Evolutionary conservation across 2,113 vertebrate genomes (phyloP).

Genomic region (Scomber colias): DNA sequence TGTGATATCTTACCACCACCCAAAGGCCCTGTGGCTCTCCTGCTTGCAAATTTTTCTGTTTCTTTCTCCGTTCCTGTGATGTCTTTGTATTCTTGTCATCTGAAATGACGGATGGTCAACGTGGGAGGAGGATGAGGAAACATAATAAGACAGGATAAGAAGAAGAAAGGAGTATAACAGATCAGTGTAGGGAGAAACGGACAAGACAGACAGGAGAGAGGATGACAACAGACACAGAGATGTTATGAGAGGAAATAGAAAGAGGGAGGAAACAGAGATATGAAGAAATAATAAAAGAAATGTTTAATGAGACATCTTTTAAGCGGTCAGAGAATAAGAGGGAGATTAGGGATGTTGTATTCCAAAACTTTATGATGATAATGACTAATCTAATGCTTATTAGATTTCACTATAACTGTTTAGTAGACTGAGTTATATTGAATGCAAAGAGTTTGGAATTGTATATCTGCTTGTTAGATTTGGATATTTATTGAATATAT

Average conservation of each 20-base stretch:
- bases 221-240: neutral
- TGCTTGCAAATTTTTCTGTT: conserved; percentile 20
- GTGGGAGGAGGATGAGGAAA: conserved; percentile 54
- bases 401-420: neutral
- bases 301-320: neutral
- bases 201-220: conserved; percentile 6
- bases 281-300: neutral
- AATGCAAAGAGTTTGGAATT: neutral
- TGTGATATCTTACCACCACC: conserved; percentile 37
- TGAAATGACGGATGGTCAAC: conserved; percentile 58
- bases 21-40: conserved; percentile 1
- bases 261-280: neutral
- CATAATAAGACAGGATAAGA: conserved; percentile 60
- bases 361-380: neutral
- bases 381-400: neutral
- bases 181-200: conserved; percentile 17
- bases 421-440: neutral
- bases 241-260: conserved; percentile 14
- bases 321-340: neutral
- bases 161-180: conserved; percentile 51
- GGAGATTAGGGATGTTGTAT: neutral
- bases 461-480: too few relatives aligned
- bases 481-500: too few relatives aligned
- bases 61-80: conserved; percentile 44
- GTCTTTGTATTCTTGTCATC: conserved; percentile 65